Evolutionary conservation across 2,888 invertebrate genomes (phyloP).

Genomic region (Limnephilus marmoratus): DNA sequence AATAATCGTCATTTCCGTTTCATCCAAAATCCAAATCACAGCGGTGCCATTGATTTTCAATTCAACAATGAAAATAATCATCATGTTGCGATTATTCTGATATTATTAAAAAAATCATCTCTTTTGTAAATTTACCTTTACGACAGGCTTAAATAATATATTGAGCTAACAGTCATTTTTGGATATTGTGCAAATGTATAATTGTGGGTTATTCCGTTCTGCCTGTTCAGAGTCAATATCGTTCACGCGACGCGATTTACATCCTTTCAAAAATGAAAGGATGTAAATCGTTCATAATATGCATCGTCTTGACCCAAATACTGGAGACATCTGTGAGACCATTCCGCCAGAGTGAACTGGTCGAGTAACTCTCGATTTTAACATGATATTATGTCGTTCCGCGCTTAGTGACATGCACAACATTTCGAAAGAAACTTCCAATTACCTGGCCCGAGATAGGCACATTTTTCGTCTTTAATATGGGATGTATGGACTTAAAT

Average conservation of each 20-base stretch:
- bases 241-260: background rate
- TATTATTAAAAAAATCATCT: too few relatives aligned
- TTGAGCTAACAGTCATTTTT: background rate
- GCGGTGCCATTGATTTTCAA: too few relatives aligned
- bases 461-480: background rate
- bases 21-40: too few relatives aligned
- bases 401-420: background rate
- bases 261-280: too few relatives aligned
- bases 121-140: too few relatives aligned
- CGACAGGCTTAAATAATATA: background rate
- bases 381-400: background rate
- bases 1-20: too few relatives aligned
- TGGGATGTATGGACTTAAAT: background rate
- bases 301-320: background rate
- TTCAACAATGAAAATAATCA: too few relatives aligned
- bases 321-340: background rate
- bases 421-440: slow-evolving; percentile 2
- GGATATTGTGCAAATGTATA: background rate
- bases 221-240: background rate
- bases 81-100: too few relatives aligned
- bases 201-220: background rate
- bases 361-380: background rate
- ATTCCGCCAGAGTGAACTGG: background rate
- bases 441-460: background rate
- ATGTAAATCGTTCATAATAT: background rate